These are phyloP conservation scores for Zaprionus obscuricornis DNA, from an alignment of 2,888 invertebrate genomes.

Conservation along the genomic window DNA sequence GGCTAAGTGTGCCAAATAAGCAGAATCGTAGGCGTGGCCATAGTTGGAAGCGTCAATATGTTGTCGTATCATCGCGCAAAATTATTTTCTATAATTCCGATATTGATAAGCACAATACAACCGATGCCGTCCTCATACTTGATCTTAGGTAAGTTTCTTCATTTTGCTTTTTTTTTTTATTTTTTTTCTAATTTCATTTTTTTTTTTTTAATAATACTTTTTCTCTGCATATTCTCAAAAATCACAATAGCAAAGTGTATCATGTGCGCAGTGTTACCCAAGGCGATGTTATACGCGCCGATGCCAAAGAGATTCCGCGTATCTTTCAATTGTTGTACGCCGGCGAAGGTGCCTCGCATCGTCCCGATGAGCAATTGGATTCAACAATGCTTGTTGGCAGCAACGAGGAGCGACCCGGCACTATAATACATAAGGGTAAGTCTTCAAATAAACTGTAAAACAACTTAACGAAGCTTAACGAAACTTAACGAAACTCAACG, in stretches of 20 bases:
- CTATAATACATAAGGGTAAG: conserved; percentile 83
- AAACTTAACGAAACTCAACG: too few species aligned
- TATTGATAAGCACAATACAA: conserved; percentile 94
- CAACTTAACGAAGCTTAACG: too few species aligned
- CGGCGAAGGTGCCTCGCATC: conserved; percentile 96
- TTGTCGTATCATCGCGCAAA: conserved; percentile 97
- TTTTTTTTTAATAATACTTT: too few species aligned
- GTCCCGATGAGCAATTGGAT: conserved; percentile 88
- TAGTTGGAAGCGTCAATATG: conserved; percentile 98
- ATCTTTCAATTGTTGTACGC: conserved; percentile 99
- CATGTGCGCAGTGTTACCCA: conserved; percentile 99
- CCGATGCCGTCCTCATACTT: conserved; percentile 95
- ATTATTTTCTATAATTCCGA: conserved; percentile 98
- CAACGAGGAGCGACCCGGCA: conserved; percentile 82
- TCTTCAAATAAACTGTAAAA: too few species aligned
- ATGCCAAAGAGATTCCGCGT: conserved; percentile 99
- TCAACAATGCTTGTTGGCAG: conserved; percentile 84
- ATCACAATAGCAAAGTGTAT: conserved; percentile 95
- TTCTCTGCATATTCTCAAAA: too few species aligned
- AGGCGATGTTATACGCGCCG: conserved; percentile 99
- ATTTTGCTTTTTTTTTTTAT: not conserved
- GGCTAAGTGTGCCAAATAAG: conserved; percentile 97
- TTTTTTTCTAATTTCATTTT: too few species aligned
- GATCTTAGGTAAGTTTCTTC: conserved; percentile 92
- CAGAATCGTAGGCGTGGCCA: conserved; percentile 95